These are phyloP conservation scores for Ciconia nigra DNA, from an alignment of 2,797 vertebrate genomes.

Conservation along the genomic window DNA sequence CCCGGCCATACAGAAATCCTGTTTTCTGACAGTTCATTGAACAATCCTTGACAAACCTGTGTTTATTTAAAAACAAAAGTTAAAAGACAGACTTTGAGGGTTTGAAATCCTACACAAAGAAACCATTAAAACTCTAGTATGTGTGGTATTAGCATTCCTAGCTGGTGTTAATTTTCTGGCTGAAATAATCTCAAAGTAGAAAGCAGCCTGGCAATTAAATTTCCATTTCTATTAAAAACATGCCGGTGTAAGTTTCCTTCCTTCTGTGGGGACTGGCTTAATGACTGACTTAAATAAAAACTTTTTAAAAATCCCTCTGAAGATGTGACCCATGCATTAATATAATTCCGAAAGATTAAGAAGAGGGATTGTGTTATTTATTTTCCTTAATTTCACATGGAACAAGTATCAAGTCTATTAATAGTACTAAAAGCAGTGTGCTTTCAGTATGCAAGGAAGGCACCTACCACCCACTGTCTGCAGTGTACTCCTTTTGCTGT, in stretches of 20 bases:
- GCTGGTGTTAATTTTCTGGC: neutral
- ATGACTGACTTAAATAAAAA: neutral
- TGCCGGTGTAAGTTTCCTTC: neutral
- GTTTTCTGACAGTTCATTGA: conserved; percentile 83
- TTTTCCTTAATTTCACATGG: neutral
- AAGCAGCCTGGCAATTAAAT: neutral
- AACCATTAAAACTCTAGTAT: neutral
- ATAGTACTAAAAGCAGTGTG: neutral
- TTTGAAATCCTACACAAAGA: neutral
- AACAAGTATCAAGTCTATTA: neutral
- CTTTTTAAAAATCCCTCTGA: neutral
- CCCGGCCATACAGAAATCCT: conserved; percentile 91
- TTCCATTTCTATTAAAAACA: neutral
- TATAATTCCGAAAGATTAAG: neutral
- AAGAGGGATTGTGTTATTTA: neutral
- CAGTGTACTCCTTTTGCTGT: neutral
- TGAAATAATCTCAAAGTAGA: neutral
- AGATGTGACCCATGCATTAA: accelerated
- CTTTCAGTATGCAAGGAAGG: neutral
- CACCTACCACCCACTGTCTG: neutral
- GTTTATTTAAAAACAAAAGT: conserved; percentile 4
- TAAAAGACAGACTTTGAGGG: neutral
- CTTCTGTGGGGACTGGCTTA: neutral
- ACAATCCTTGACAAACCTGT: conserved; percentile 91
- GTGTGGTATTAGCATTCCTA: neutral